Conservation (phyloP, 2,113 vertebrate species). For the Nycticebus coucang region DNA sequence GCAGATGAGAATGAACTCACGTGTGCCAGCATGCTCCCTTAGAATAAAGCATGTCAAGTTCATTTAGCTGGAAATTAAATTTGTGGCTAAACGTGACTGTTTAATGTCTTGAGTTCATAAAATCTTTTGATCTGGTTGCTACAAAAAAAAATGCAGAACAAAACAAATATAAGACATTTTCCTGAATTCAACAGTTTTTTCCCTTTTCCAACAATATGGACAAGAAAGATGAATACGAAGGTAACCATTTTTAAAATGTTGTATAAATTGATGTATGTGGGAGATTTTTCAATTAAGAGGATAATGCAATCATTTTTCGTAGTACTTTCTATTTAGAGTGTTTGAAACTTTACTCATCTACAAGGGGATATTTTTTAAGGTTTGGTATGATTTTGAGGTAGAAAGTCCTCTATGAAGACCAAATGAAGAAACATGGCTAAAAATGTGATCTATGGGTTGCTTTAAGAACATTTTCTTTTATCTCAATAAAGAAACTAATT, state of each 20-base stretch:
- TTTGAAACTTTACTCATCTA: slow-evolving; percentile 15
- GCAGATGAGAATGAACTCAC: background rate
- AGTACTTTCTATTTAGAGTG: background rate
- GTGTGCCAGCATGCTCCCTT: background rate
- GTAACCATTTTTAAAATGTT: background rate
- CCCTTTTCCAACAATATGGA: background rate
- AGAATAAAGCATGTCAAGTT: background rate
- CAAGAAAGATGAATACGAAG: background rate
- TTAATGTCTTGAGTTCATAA: background rate
- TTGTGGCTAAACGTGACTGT: background rate
- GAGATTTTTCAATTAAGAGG: slow-evolving; percentile 6
- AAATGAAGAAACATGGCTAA: background rate
- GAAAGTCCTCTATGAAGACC: background rate
- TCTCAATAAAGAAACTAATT: background rate
- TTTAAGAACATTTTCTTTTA: background rate
- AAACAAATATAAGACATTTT: background rate
- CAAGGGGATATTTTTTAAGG: background rate
- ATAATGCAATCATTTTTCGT: background rate
- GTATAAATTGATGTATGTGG: background rate
- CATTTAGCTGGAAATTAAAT: background rate
- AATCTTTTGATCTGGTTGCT: background rate
- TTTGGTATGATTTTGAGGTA: background rate
- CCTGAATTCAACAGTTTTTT: background rate
- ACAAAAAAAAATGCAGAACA: background rate
- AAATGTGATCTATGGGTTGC: background rate